phyloP scores from a whole-genome alignment of 2,113 vertebrate species.

The Artemisiospiza belli region DNA sequence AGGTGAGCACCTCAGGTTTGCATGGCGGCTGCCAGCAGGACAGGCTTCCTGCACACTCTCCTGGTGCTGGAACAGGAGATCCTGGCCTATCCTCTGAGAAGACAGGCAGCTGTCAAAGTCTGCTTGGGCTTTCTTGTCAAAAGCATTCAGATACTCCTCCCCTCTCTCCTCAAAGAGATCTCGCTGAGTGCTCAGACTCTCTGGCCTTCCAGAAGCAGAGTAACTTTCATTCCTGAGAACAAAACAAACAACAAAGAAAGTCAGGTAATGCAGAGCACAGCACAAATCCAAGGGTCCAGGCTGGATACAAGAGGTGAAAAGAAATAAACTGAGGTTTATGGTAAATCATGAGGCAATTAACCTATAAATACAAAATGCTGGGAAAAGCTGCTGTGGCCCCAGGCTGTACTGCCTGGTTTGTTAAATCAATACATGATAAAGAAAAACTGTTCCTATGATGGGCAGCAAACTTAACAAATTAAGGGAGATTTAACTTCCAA shows the following conservation, averaged over 20 bases:
- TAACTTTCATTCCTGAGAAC: conserved; percentile 82
- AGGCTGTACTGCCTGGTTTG: neutral
- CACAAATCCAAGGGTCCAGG: conserved; percentile 31
- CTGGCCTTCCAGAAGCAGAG: conserved; percentile 71
- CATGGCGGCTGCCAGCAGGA: conserved; percentile 62
- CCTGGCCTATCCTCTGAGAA: conserved; percentile 75
- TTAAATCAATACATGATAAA: neutral
- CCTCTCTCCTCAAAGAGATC: conserved; percentile 87
- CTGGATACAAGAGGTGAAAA: conserved; percentile 28
- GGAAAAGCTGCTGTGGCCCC: neutral
- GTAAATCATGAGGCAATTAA: neutral
- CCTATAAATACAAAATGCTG: neutral
- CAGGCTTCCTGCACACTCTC: conserved; percentile 71
- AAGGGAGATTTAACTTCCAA: neutral
- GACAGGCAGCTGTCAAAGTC: conserved; percentile 75
- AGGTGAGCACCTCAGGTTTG: conserved; percentile 73
- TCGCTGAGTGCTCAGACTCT: conserved; percentile 72
- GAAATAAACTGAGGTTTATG: neutral
- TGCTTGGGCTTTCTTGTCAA: conserved; percentile 78
- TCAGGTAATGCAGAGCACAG: conserved; percentile 51
- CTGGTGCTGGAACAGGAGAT: conserved; percentile 78
- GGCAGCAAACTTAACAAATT: neutral
- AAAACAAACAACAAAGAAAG: conserved; percentile 21
- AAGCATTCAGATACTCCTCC: conserved; percentile 80
- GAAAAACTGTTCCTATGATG: neutral